These are phyloP conservation scores for Macaria liturata DNA, from an alignment of 2,888 invertebrate species.

Conservation along the genomic window DNA sequence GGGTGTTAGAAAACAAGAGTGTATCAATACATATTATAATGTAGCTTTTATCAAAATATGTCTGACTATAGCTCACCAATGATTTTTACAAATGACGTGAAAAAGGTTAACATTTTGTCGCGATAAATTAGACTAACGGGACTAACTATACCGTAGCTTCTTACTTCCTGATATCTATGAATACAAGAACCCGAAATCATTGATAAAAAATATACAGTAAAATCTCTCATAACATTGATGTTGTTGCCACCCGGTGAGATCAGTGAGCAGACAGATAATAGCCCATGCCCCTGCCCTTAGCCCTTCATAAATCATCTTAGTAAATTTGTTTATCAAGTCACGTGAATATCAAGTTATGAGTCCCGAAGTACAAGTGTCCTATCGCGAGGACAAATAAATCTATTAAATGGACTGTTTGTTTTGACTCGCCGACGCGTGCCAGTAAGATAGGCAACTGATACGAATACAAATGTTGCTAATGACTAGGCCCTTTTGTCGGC, in stretches of 20 bases:
- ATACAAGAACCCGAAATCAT: too few species aligned
- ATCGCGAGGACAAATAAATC: constrained; percentile 25
- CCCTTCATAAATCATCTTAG: constrained; percentile 3
- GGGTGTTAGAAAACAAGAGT: too few species aligned
- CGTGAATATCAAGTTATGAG: constrained; percentile 3
- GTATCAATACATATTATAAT: too few species aligned
- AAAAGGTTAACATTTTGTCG: too few species aligned
- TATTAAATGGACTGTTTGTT: constrained; percentile 18
- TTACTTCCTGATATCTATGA: too few species aligned
- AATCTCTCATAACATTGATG: neutral
- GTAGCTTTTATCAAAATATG: too few species aligned
- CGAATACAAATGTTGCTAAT: neutral
- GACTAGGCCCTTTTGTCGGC: constrained; percentile 3
- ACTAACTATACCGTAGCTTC: too few species aligned
- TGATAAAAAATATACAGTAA: too few species aligned
- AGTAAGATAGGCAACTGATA: constrained; percentile 2
- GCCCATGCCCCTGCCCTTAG: neutral
- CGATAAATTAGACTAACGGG: too few species aligned
- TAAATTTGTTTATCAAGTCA: constrained; percentile 16
- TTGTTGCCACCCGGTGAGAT: neutral
- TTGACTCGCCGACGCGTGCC: constrained; percentile 21
- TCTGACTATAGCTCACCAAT: too few species aligned
- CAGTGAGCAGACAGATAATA: neutral
- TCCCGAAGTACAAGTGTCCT: constrained; percentile 7
- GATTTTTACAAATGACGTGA: too few species aligned